Base-by-base conservation (phyloP, 2,888 invertebrate species). In the Hermodice carunculata region DNA sequence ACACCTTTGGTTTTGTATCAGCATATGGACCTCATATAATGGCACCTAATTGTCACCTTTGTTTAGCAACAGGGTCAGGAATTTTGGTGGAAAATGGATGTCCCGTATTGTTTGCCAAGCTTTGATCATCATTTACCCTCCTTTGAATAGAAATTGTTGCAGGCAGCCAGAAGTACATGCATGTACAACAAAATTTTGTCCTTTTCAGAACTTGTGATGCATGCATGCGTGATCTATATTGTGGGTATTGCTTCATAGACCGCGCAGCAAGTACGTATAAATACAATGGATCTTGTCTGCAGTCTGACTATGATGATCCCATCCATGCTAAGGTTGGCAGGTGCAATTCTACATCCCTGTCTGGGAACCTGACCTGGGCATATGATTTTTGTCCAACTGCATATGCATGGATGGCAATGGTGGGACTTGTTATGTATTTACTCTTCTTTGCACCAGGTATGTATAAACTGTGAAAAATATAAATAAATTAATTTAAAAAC, bases 241-340 rank as follows among this genome's bases (percentile, higher is more conserved):
- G 89, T 74, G 89, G 89, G 1, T 88, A 85, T 74, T 88, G 88
- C 72, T 88, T 80, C 68, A 65, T 74, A 5, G 80, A 81, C 58
- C 5, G 42, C n/a, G 61, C 49, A 22, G 67, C 59, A 2, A 58
- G 66, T 19, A 64, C 69, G 6, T 75, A 74, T 2, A 66, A 74
- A 24, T 46, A 59, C 19, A 84, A 86, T 68, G 81, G 83, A 0
- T 82, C 85, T 3, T 87, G 87, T 70, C 70, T 86, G 29, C 77
- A 77, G n/a, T 76, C 80, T n/a, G 70, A 73, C 52, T 74, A 77
- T 42, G 76, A 78, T 69, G 76, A 81, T 57, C 79, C 81, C 3
- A 78, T 80, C 71, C 56, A 66, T 22, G 76, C 86, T 53, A 69
- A 78, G 43, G 53, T 67, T 51, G 84, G 87, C 34, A 75, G 85